Evolutionary conservation across 2,888 invertebrate species (phyloP).

Genomic region (Eurytoma adleriae): DNA sequence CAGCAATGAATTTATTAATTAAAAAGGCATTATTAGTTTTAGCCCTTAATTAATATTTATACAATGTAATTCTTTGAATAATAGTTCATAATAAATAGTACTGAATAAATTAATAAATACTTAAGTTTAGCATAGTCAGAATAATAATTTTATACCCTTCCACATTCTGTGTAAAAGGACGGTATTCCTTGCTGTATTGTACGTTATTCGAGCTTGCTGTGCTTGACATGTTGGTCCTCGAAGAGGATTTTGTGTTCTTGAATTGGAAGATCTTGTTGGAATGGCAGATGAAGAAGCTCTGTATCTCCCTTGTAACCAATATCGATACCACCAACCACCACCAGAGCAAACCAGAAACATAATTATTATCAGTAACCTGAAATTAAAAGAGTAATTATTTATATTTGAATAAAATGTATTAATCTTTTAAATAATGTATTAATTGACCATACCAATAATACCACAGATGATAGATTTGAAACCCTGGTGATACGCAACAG

Average conservation of each 20-base stretch:
- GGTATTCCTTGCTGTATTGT: conserved; percentile 74
- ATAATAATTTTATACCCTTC: conserved; percentile 70
- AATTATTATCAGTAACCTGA: conserved; percentile 77
- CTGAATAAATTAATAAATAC: too few relatives aligned
- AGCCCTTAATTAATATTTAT: too few relatives aligned
- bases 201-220: conserved; percentile 73
- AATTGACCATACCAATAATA: conserved; percentile 77
- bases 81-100: too few relatives aligned
- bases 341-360: conserved; percentile 78
- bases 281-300: conserved; percentile 70
- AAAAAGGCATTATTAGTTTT: too few relatives aligned
- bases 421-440: conserved; percentile 11
- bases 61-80: too few relatives aligned
- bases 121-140: neutral
- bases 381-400: conserved; percentile 18
- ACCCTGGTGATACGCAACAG: conserved; percentile 78
- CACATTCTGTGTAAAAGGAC: conserved; percentile 75
- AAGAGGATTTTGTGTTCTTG: conserved; percentile 67
- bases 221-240: conserved; percentile 70
- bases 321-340: conserved; percentile 79
- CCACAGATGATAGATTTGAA: conserved; percentile 79
- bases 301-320: conserved; percentile 76
- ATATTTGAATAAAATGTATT: neutral
- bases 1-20: too few relatives aligned
- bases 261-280: conserved; percentile 67